Conservation (phyloP, 2,797 vertebrate genomes). For the Rhadinocentrus ornatus region DNA sequence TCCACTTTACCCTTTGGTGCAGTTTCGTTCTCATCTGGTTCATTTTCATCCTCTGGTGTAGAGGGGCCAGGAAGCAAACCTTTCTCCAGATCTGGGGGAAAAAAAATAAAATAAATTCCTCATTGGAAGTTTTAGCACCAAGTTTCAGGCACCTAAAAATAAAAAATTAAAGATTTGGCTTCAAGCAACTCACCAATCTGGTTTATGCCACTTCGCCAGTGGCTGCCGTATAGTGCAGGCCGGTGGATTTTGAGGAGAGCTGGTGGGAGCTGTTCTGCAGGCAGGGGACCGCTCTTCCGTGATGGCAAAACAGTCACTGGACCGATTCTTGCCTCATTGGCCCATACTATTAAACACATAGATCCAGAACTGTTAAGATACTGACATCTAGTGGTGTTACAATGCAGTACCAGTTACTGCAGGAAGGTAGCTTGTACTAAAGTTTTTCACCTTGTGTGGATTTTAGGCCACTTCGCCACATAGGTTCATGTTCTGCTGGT, state of each 20-base stretch:
- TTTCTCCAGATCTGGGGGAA: conserved; percentile 30
- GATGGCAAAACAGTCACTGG: conserved; percentile 64
- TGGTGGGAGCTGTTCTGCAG: conserved; percentile 39
- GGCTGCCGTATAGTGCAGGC: conserved; percentile 54
- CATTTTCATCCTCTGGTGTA: background rate
- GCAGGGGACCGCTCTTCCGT: conserved; percentile 32
- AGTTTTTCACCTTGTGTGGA: no score
- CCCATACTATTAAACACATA: conserved; percentile 37
- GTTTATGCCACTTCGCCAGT: conserved; percentile 61
- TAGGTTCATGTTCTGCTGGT: background rate
- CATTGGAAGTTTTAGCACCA: background rate
- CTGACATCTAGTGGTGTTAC: conserved; percentile 8
- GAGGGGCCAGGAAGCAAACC: conserved; percentile 24
- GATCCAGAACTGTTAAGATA: background rate
- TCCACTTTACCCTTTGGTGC: conserved; percentile 17
- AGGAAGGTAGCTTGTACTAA: no score
- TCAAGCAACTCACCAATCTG: background rate
- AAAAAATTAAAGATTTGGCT: background rate
- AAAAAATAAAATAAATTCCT: background rate
- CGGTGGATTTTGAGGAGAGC: conserved; percentile 33
- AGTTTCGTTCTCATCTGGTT: accelerated
- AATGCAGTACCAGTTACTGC: no score
- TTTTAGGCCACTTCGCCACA: conserved; percentile 32
- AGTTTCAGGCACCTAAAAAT: background rate
- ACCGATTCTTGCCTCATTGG: conserved; percentile 61